Evolutionary conservation across 2,888 invertebrate species (phyloP).

Genomic region (Ichneumoninae sp.): DNA sequence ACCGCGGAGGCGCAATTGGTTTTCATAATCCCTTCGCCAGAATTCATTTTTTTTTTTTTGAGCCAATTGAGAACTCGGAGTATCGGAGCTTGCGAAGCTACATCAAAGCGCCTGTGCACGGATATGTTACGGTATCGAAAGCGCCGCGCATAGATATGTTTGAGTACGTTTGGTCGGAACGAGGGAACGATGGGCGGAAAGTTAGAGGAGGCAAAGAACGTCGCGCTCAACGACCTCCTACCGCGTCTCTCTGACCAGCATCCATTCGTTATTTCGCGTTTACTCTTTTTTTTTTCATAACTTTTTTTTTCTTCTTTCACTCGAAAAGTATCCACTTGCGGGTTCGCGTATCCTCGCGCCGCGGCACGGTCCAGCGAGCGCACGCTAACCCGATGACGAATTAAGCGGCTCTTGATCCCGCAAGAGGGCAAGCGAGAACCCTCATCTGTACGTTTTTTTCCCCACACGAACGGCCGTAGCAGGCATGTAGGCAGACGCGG

Average conservation of each 20-base stretch:
- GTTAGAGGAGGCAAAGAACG: slow-evolving; percentile 17
- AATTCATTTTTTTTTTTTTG: slow-evolving; percentile 1
- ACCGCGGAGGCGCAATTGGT: not conserved
- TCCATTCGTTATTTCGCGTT: slow-evolving; percentile 17
- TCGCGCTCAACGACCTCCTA: slow-evolving; percentile 42
- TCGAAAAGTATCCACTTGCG: slow-evolving; percentile 42
- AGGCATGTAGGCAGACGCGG: not conserved
- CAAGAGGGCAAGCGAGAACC: slow-evolving; percentile 30
- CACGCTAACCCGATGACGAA: slow-evolving; percentile 52
- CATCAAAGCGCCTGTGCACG: slow-evolving; percentile 29
- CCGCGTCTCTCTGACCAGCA: slow-evolving; percentile 10
- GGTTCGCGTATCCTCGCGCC: slow-evolving; percentile 27
- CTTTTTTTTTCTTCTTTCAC: not conserved
- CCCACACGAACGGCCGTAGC: not conserved
- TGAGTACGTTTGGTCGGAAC: slow-evolving; percentile 34
- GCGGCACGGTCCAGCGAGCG: slow-evolving; percentile 52
- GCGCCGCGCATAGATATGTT: not conserved
- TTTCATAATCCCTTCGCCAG: slow-evolving; percentile 7
- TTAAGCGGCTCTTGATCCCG: slow-evolving; percentile 58
- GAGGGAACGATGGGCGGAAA: slow-evolving; percentile 22
- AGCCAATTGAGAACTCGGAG: not conserved
- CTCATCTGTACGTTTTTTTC: slow-evolving; percentile 19
- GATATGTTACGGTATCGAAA: not conserved
- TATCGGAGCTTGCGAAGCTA: not conserved
- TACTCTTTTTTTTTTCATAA: not conserved